A percentile compares a stretch with the other conserved stretches of the same genome.
These are phyloP conservation scores for Drosophila mauritiana DNA, from an alignment of 1,140 invertebrate genomes.

Conservation along the genomic window DNA sequence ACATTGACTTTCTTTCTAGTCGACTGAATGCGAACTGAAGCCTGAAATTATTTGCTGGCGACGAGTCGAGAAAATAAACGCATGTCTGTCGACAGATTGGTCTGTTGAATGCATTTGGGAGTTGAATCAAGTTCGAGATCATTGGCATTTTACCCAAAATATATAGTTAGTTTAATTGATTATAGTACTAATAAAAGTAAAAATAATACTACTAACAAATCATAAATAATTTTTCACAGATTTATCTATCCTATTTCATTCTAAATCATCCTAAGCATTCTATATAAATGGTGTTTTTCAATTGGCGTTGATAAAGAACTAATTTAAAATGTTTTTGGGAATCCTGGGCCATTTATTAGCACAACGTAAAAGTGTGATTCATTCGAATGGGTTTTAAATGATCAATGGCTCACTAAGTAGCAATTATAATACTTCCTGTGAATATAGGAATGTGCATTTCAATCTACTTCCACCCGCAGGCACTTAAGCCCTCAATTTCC, in stretches of 20 bases:
- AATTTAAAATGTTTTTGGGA: no score
- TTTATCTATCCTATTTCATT: no score
- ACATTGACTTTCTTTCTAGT: constrained; percentile 66
- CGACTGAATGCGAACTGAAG: constrained; percentile 60
- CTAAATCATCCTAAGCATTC: no score
- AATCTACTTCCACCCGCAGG: constrained; percentile 4
- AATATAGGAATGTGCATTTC: constrained; percentile 31
- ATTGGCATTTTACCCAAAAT: constrained; percentile 8
- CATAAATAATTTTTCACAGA: no score
- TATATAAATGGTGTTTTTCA: no score
- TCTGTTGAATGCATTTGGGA: constrained; percentile 12
- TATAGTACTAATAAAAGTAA: no score
- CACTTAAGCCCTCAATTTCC: constrained; percentile 45
- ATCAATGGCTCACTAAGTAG: constrained; percentile 8
- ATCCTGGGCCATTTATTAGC: neutral
- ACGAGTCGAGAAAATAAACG: constrained; percentile 21
- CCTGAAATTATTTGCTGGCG: constrained; percentile 66
- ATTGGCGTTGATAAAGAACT: no score
- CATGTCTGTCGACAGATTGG: constrained; percentile 1
- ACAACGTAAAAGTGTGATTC: neutral
- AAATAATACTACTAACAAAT: no score
- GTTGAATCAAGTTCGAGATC: constrained; percentile 20
- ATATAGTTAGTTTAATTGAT: neutral
- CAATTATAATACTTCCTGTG: constrained; percentile 42
- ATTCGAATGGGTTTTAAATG: constrained; percentile 12